Conservation (phyloP, 1,140 invertebrate species). For the Batillaria attramentaria region DNA sequence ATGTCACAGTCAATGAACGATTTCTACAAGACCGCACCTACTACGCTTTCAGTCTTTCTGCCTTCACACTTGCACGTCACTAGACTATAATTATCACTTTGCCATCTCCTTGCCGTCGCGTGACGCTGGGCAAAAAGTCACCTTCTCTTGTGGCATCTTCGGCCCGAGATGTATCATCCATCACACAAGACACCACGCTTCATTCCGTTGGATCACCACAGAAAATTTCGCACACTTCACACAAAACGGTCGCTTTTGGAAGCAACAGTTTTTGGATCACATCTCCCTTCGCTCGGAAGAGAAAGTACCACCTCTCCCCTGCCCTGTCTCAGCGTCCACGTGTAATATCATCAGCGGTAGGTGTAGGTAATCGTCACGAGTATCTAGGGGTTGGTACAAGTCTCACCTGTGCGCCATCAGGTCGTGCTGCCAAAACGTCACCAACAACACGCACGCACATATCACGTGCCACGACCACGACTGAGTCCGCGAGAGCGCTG, state of each 20-base stretch:
- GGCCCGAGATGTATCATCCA: no score
- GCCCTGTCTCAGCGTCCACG: background rate
- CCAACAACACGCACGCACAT: background rate
- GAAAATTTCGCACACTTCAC: background rate
- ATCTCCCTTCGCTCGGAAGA: background rate
- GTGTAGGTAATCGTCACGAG: background rate
- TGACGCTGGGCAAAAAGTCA: background rate
- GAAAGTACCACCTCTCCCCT: background rate
- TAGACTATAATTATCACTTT: no score
- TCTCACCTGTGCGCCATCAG: slow-evolving; percentile 12
- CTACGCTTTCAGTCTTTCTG: no score
- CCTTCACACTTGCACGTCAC: no score
- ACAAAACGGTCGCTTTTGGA: background rate
- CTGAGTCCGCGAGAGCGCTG: background rate
- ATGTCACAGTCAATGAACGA: no score
- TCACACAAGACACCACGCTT: background rate
- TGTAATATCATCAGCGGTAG: background rate
- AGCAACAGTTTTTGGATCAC: background rate
- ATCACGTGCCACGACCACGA: slow-evolving; percentile 8
- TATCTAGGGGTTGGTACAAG: background rate
- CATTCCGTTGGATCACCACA: background rate
- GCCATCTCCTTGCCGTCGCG: background rate
- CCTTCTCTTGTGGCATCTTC: no score
- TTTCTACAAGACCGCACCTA: no score
- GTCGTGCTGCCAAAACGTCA: background rate